Base-by-base conservation (phyloP, 2,797 vertebrate species). In the Arnoldichthys spilopterus region DNA sequence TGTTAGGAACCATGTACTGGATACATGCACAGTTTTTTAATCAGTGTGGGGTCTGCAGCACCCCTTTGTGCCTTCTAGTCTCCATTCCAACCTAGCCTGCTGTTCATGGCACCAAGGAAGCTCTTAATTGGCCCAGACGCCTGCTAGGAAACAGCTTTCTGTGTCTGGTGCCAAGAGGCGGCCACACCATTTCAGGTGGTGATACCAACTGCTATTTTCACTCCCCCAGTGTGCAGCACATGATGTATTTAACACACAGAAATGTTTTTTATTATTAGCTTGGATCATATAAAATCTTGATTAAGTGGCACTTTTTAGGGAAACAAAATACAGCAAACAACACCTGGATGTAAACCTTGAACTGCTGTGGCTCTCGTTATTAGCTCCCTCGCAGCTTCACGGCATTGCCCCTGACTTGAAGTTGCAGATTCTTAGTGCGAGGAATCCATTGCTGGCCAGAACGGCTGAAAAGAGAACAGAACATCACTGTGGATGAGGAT, bases 21-120 rank as follows among this genome's bases (percentile, higher is more conserved):
- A 92, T 93, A 92, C 91, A 93, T 92, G 92, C 92, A 93, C 92
- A 92, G 92, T 90, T 91, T 77, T 91, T 90, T 90, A 89, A 80
- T 92, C 90, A 86, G 89, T 90, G 91, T 92, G 91, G 91, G 92
- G 87, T 90, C 87, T 90, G 91, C 91, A 93, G 92, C 86, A 94
- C 92, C 92, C 90, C 90, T 91, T 92, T 94, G 94, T 94, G 92
- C 93, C 93, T 93, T 93, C 91, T 94, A 90, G 92, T 94, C 89
- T 92, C 90, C 91, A 91, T 94, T 94, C 92, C 92, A 93, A 92
- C 90, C 86, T 80, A 87, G 88, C 88, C 90, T 90, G 89, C 89
- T 90, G 87, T 91, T 92, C 86, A 88, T 85, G 90, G 90, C 88
- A 87, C 87, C 86, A 84, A 86, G 85, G 88, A 85, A 79, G 86